Conservation (phyloP, 2,888 invertebrate genomes). For the Deilephila elpenor region DNA sequence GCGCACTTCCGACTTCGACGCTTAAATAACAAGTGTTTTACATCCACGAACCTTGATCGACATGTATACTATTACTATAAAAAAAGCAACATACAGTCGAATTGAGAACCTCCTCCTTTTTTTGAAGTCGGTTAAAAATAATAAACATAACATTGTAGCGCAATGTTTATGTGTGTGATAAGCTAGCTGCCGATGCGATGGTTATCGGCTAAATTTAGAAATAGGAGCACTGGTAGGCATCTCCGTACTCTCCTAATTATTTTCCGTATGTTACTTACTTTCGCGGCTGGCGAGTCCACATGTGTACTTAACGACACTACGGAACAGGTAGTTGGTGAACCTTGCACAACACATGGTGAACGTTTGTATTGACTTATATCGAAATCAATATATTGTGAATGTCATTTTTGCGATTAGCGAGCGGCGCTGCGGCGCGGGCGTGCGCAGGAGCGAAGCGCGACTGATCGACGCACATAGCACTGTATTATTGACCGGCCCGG, state of each 20-base stretch:
- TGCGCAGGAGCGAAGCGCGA: constrained; percentile 52
- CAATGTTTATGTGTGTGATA: constrained; percentile 48
- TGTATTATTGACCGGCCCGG: constrained; percentile 63
- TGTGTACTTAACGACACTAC: constrained; percentile 81
- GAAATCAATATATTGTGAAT: constrained; percentile 60
- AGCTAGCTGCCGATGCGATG: constrained; percentile 45
- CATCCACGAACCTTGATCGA: constrained; percentile 33
- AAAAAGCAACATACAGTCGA: too few species aligned
- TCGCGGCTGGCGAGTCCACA: constrained; percentile 78
- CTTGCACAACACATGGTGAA: constrained; percentile 78
- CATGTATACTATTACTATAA: constrained; percentile 25
- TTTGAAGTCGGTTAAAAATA: too few species aligned
- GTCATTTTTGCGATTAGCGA: constrained; percentile 66
- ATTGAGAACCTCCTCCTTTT: too few species aligned
- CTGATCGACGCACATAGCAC: constrained; percentile 72
- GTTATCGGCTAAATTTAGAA: constrained; percentile 59
- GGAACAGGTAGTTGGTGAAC: constrained; percentile 75
- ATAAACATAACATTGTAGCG: constrained; percentile 41
- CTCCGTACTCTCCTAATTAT: constrained; percentile 21
- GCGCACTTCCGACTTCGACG: constrained; percentile 31
- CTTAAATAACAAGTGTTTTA: constrained; percentile 32
- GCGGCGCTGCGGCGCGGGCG: constrained; percentile 51
- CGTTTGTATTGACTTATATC: constrained; percentile 52
- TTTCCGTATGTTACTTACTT: constrained; percentile 65
- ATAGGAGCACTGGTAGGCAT: constrained; percentile 43